phyloP scores from a whole-genome alignment of 2,113 vertebrate genomes.

The Syngnathoides biaculeatus region DNA sequence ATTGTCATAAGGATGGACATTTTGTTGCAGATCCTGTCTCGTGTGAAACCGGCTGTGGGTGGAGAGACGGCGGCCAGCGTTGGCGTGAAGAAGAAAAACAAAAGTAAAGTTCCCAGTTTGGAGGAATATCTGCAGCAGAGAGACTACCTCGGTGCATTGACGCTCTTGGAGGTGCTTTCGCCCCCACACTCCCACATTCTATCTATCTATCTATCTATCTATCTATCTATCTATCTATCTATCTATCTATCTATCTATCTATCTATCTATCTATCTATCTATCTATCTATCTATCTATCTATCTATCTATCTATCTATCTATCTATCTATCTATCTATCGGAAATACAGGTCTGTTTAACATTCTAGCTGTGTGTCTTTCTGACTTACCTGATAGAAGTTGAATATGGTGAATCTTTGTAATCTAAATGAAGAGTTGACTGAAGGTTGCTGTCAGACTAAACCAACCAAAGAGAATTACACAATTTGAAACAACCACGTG shows the following conservation, averaged over 20 bases:
- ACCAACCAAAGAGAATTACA: too few relatives aligned
- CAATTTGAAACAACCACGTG: too few relatives aligned
- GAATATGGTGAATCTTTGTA: too few relatives aligned
- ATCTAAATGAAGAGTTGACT: not conserved
- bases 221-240: too few relatives aligned
- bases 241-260: too few relatives aligned
- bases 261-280: too few relatives aligned
- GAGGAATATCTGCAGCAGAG: conserved; percentile 85
- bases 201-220: not conserved
- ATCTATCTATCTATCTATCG: not conserved
- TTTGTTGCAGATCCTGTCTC: conserved; percentile 84
- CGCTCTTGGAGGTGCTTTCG: conserved; percentile 82
- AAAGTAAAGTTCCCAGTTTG: conserved; percentile 79
- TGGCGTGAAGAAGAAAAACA: conserved; percentile 79
- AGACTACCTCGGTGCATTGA: conserved; percentile 91
- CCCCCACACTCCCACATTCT: not conserved
- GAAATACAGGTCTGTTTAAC: too few relatives aligned
- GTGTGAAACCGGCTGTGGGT: conserved; percentile 87
- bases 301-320: too few relatives aligned
- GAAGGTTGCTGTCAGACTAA: too few relatives aligned
- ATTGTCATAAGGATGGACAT: not conserved
- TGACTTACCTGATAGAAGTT: too few relatives aligned
- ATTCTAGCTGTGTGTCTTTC: too few relatives aligned
- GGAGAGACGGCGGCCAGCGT: conserved; percentile 61
- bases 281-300: too few relatives aligned